These are phyloP conservation scores for Drosophila neutralis DNA, from an alignment of 2,888 invertebrate species.

Conservation along the genomic window DNA sequence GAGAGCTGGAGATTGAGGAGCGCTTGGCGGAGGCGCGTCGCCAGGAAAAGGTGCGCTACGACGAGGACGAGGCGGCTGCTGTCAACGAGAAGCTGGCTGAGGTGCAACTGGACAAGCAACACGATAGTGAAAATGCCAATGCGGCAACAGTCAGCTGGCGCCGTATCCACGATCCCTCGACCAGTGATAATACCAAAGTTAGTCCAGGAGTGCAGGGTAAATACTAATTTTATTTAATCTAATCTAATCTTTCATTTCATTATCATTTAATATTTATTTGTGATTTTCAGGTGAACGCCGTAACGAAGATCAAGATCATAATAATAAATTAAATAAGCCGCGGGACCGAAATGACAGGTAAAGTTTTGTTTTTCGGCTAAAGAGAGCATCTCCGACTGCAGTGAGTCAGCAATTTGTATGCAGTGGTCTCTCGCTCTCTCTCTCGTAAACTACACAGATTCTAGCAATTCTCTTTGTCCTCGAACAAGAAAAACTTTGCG, in stretches of 20 bases:
- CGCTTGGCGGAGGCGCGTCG: constrained; percentile 88
- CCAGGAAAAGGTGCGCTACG: constrained; percentile 73
- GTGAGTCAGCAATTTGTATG: neutral
- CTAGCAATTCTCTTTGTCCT: neutral
- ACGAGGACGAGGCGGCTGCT: constrained; percentile 52
- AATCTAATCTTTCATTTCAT: neutral
- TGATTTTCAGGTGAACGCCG: constrained; percentile 69
- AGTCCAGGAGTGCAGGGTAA: constrained; percentile 72
- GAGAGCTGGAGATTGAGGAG: constrained; percentile 96
- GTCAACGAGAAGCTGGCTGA: constrained; percentile 72
- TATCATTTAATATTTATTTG: neutral
- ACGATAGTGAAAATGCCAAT: constrained; percentile 80
- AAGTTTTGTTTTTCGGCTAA: neutral
- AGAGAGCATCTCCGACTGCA: neutral
- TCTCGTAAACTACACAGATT: neutral
- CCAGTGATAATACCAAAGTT: constrained; percentile 65
- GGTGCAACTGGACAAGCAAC: constrained; percentile 79
- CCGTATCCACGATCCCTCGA: constrained; percentile 65
- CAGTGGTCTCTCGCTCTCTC: neutral
- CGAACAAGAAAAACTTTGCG: neutral
- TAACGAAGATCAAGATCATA: constrained; percentile 68
- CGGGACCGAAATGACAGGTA: constrained; percentile 70
- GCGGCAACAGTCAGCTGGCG: constrained; percentile 80
- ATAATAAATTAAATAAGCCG: constrained; percentile 67
- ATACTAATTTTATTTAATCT: neutral